A percentile compares a stretch with the other conserved stretches of the same genome.
Evolutionary conservation across 2,888 invertebrate species (phyloP).

Genomic region (Agrochola macilenta): DNA sequence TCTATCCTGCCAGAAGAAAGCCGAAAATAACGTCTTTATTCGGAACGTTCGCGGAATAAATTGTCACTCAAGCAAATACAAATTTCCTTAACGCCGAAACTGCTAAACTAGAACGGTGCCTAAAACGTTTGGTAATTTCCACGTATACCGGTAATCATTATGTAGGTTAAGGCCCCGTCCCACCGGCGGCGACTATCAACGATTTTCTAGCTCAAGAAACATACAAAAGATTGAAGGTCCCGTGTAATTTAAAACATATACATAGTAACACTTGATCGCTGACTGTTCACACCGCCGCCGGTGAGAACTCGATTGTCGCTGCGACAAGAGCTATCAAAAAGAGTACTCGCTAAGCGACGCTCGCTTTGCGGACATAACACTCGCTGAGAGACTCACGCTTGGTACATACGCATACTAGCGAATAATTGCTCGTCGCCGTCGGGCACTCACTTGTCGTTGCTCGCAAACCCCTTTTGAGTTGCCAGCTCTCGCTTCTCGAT

Average conservation of each 20-base stretch:
- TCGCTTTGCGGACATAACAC: not conserved
- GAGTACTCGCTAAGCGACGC: not conserved
- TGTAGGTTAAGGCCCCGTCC: not conserved
- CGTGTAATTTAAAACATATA: not conserved
- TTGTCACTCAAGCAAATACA: slow-evolving; percentile 40
- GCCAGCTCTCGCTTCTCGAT: not conserved
- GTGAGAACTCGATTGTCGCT: not conserved
- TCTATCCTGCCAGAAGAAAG: not conserved
- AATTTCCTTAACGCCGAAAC: slow-evolving; percentile 35
- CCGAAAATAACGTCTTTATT: slow-evolving; percentile 30
- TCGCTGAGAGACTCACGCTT: not conserved
- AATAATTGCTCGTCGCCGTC: not conserved
- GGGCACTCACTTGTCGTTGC: not conserved
- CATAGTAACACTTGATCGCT: not conserved
- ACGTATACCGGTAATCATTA: slow-evolving; percentile 10
- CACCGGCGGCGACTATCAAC: not conserved
- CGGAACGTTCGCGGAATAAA: slow-evolving; percentile 46
- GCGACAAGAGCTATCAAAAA: not conserved
- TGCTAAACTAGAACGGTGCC: slow-evolving; percentile 23
- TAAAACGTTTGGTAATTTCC: slow-evolving; percentile 28
- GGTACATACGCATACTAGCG: not conserved
- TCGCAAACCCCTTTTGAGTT: not conserved
- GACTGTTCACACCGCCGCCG: not conserved
- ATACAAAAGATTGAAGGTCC: not conserved
- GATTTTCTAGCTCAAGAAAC: not conserved